Evolutionary conservation across 2,797 vertebrate species (phyloP), one percentile per base, ranked within the genome.

Genomic region (Poeciliopsis infans): DNA sequence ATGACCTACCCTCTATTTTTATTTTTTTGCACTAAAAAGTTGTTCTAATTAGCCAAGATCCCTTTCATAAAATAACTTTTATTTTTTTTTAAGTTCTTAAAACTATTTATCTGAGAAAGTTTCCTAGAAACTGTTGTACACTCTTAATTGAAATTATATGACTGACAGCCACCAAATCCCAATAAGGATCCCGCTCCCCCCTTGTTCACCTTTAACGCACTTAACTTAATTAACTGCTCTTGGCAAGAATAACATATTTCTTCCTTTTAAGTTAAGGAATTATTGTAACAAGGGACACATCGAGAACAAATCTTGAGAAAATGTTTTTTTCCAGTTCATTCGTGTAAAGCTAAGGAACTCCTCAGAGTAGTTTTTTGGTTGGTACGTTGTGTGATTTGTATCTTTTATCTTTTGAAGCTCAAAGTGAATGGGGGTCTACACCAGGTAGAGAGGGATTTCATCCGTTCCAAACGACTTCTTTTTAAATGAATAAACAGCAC

Each of bases 401-500:
- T 84, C 86, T 84, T 86, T 68, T 41, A 39, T 68, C 20, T 20
- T 68, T 41, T 25, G 33, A 25, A 80, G 80, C 81, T 87, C 31
- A 71, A 64, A 86, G 59, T 83, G 79, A 87, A 87, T 76, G 85
- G 74, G 79, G 75, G 83, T 81, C 83, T 83, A 72, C 72, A 80
- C 81, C 77, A 85, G 82, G 84, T 84, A 76, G 73, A 76, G 79
- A 79, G 69, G 83, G 83, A 88, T 85, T 90, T 88, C 87, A 89
- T 85, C 87, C 84, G 76, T 74, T 84, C 79, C 89, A 84, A 74
- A 84, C 79, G 83, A 88, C 77, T 84, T 89, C 74, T 23, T 51
- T 49, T 84, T 79, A 76, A 89, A 85, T 81, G 79, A 91, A 88
- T 88, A 91, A 91, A 89, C 89, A 79, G 70, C 45, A n/a, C 68